phyloP scores from a whole-genome alignment of 2,113 vertebrate species.

The Brachionichthys hirsutus region DNA sequence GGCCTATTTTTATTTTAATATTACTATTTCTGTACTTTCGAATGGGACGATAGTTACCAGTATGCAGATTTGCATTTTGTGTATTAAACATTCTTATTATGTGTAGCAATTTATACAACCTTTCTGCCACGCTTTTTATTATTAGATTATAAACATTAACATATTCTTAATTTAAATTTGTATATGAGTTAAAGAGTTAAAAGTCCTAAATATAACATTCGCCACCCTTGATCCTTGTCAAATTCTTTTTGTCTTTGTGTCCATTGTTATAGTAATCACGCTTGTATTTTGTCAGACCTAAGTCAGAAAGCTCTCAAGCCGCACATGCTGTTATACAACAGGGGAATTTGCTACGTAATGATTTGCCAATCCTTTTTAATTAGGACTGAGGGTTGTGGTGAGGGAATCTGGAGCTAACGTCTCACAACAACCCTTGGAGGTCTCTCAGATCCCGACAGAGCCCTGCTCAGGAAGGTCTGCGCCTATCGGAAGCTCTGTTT shows the following conservation, averaged over 20 bases:
- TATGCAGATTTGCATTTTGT: too few relatives aligned
- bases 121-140: too few relatives aligned
- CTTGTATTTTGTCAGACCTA: slow-evolving; percentile 3
- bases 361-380: slow-evolving; percentile 64
- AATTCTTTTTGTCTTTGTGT: neutral
- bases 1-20: too few relatives aligned
- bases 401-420: slow-evolving; percentile 33
- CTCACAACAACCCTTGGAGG: slow-evolving; percentile 10
- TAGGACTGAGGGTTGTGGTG: slow-evolving; percentile 57
- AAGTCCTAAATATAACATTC: too few relatives aligned
- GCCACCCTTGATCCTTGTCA: neutral
- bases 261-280: neutral
- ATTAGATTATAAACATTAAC: too few relatives aligned
- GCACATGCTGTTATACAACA: slow-evolving; percentile 46
- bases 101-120: too few relatives aligned
- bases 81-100: too few relatives aligned
- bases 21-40: too few relatives aligned
- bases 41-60: too few relatives aligned
- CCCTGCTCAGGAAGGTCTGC: slow-evolving; percentile 23
- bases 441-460: slow-evolving; percentile 22
- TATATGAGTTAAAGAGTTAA: too few relatives aligned
- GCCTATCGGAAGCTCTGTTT: neutral
- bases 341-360: slow-evolving; percentile 43
- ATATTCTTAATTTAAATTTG: too few relatives aligned
- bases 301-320: neutral